A percentile compares a stretch with the other conserved stretches of the same genome.
phyloP scores from a whole-genome alignment of 2,113 vertebrate genomes.

The Circaetus cinerascens region DNA sequence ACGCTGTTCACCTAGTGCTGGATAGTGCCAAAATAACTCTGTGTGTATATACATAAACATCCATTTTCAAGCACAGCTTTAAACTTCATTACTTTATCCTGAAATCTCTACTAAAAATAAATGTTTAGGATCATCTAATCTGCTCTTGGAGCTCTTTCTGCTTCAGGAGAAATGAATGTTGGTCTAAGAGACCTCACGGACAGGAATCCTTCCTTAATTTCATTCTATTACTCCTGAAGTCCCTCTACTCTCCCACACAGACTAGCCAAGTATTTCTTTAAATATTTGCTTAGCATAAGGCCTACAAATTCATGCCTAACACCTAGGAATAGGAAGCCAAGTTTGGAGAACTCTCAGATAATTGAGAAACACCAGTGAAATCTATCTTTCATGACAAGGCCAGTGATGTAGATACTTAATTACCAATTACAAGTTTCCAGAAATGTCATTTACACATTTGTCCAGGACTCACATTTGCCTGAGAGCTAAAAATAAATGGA shows the following conservation, averaged over 20 bases:
- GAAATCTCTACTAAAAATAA: background rate
- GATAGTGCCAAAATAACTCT: background rate
- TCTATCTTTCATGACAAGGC: fast-evolving
- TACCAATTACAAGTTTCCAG: background rate
- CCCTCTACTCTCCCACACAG: background rate
- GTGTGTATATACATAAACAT: background rate
- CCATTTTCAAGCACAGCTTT: background rate
- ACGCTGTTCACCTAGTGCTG: background rate
- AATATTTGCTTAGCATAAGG: background rate
- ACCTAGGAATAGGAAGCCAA: background rate
- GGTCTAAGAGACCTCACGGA: background rate
- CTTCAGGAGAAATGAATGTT: background rate
- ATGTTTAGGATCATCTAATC: background rate
- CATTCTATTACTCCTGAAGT: background rate
- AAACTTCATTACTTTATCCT: background rate
- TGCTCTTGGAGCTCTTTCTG: background rate
- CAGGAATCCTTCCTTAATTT: background rate
- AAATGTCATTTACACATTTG: background rate
- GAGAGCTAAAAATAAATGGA: background rate
- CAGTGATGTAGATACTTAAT: background rate
- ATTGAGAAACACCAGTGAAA: background rate
- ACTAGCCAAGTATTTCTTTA: background rate
- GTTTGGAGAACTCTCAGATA: background rate
- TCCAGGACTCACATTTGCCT: background rate
- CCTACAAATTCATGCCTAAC: background rate